Evolutionary conservation across 2,113 vertebrate species (phyloP).

Genomic region (Vanacampus margaritifer): DNA sequence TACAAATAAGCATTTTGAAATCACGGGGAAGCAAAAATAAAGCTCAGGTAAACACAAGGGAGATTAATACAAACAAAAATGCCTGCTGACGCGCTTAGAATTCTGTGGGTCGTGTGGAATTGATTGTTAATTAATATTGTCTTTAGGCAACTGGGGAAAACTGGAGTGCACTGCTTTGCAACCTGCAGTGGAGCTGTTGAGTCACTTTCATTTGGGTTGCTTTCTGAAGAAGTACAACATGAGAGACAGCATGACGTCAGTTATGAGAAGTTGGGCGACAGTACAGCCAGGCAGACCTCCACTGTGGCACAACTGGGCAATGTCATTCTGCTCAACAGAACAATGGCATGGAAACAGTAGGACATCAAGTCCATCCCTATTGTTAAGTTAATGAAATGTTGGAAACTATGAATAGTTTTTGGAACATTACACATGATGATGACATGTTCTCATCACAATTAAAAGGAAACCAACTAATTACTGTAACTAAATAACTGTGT

Average conservation of each 20-base stretch:
- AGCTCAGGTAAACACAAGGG: not conserved
- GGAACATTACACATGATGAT: not conserved
- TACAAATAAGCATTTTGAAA: slow-evolving; percentile 2
- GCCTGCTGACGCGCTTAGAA: not conserved
- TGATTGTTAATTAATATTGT: not conserved
- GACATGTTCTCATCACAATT: not conserved
- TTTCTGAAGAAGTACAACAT: no score
- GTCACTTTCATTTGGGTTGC: not conserved
- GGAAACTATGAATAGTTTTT: not conserved
- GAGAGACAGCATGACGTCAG: no score
- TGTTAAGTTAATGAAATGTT: not conserved
- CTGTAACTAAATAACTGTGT: no score
- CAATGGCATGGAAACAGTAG: no score
- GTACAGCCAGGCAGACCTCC: no score
- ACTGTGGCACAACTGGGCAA: no score
- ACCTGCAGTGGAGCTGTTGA: not conserved
- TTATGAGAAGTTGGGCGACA: no score
- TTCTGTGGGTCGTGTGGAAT: not conserved
- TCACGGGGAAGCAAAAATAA: not conserved
- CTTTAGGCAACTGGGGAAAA: not conserved
- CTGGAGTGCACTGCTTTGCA: not conserved
- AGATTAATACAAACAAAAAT: not conserved
- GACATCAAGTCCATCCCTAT: no score
- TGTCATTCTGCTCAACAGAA: no score
- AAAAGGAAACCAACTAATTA: not conserved